Conservation (phyloP, 2,888 invertebrate species). For the Heteromyza rotundicornis region DNA sequence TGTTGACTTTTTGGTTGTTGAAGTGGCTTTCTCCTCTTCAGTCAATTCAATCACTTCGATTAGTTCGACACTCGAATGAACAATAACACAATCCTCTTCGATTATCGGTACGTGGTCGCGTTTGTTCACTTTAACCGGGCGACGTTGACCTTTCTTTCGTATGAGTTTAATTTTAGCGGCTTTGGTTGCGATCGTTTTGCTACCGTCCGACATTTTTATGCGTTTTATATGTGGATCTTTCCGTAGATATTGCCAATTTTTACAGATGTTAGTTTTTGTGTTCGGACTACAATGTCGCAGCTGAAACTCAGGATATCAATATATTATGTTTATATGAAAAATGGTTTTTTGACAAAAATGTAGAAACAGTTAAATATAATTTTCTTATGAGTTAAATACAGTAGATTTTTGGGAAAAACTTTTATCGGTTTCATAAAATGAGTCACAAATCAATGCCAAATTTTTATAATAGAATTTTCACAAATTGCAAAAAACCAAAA, state of each 20-base stretch:
- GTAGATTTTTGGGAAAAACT: background rate
- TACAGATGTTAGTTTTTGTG: too few relatives aligned
- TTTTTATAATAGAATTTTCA: too few relatives aligned
- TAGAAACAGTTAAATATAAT: background rate
- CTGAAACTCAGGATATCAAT: too few relatives aligned
- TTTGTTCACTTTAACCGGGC: background rate
- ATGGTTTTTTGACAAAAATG: background rate
- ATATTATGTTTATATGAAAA: background rate
- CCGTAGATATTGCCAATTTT: conserved; percentile 13
- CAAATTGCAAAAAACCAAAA: too few relatives aligned
- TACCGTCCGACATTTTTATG: background rate
- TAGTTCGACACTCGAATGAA: conserved; percentile 19
- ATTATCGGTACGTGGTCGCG: background rate
- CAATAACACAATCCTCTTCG: conserved; percentile 18
- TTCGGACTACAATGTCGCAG: too few relatives aligned
- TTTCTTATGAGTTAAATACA: background rate
- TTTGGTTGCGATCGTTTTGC: background rate
- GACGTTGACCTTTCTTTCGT: conserved; percentile 3
- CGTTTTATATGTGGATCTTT: background rate
- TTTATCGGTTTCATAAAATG: too few relatives aligned
- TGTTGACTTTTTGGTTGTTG: too few relatives aligned
- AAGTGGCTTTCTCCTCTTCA: too few relatives aligned
- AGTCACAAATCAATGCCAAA: too few relatives aligned
- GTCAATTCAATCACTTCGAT: conserved; percentile 18
- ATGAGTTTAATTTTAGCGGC: background rate